Conservation (phyloP, 2,113 vertebrate genomes). For the Chitala chitala region DNA sequence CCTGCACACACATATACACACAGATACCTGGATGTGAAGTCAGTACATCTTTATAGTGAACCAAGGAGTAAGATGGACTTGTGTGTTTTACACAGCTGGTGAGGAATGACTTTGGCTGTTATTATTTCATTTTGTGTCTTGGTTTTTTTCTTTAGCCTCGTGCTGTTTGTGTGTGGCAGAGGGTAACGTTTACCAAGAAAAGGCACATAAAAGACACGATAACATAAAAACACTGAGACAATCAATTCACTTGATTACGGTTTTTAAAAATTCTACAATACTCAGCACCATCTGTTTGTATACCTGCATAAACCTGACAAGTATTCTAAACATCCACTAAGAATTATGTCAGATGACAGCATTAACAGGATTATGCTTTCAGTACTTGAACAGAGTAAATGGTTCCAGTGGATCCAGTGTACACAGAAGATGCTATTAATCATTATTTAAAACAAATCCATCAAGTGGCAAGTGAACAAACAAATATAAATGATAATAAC, state of each 20-base stretch:
- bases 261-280: background rate
- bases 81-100: background rate
- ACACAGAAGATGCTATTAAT: conserved; percentile 26
- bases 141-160: background rate
- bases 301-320: conserved; percentile 7
- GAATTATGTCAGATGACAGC: conserved; percentile 3
- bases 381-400: conserved; percentile 2
- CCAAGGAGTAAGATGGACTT: background rate
- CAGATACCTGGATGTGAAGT: background rate
- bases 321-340: background rate
- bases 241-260: background rate
- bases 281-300: background rate
- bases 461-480: conserved; percentile 21
- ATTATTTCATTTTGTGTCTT: background rate
- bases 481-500: conserved; percentile 16
- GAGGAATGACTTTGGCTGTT: background rate
- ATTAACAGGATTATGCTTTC: background rate
- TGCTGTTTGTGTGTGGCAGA: background rate
- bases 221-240: background rate
- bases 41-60: background rate
- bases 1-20: background rate
- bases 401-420: background rate
- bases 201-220: background rate
- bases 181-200: background rate
- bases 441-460: conserved; percentile 23